Percentiles rank a stretch among this genome's conserved stretches.
Evolutionary conservation across 2,888 invertebrate species (phyloP).

Genomic region (Ashinkailepas kermadecensis): DNA sequence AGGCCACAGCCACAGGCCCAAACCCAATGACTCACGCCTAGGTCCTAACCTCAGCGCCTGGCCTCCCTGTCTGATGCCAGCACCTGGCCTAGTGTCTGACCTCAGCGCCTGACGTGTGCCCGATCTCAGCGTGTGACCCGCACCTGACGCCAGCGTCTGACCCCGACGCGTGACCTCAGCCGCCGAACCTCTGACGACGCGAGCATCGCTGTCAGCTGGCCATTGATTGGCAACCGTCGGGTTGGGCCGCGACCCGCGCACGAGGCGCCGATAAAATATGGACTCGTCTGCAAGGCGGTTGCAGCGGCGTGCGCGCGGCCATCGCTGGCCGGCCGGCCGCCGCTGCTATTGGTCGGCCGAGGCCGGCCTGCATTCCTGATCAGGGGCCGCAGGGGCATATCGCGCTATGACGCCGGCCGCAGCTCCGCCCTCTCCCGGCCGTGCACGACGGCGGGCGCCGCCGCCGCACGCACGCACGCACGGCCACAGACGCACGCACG

Average conservation of each 20-base stretch:
- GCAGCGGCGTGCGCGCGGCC: constrained; percentile 13
- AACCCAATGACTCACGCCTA: too few relatives aligned
- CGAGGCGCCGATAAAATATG: constrained; percentile 7
- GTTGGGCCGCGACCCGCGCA: background rate
- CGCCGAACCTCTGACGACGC: background rate
- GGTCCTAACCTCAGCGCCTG: too few relatives aligned
- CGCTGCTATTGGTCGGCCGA: background rate
- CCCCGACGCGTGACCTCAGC: too few relatives aligned
- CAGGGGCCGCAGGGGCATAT: background rate
- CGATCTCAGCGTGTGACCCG: background rate
- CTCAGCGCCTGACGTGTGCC: background rate
- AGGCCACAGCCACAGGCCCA: too few relatives aligned
- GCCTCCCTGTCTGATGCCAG: too few relatives aligned
- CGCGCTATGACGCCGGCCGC: background rate
- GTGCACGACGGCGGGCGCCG: background rate
- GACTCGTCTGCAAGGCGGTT: constrained; percentile 9
- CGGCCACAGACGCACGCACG: too few relatives aligned
- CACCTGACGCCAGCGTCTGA: background rate
- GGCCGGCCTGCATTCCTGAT: background rate
- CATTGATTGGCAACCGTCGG: constrained; percentile 8
- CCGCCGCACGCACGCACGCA: background rate
- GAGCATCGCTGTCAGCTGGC: background rate
- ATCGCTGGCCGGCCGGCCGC: background rate
- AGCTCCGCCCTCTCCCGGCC: constrained; percentile 14
- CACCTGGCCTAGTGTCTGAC: too few relatives aligned